Base-by-base conservation (phyloP, 2,113 vertebrate species). In the Micronisus gabar region DNA sequence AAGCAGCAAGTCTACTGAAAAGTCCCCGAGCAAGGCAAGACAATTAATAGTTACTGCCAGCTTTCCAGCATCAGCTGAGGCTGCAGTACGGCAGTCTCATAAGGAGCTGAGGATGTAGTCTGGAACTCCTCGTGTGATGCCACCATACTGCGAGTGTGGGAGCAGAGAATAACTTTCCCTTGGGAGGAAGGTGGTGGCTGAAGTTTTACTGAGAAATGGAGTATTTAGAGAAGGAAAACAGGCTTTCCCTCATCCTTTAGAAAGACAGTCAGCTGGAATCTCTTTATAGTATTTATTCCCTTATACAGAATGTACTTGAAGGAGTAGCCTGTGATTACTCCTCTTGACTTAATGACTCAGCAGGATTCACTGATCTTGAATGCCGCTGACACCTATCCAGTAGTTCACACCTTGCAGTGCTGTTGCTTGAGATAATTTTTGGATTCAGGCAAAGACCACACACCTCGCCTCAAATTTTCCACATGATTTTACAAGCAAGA, bases 21-120 rank as follows among this genome's bases (percentile, higher is more conserved):
- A 71, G 59, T 90, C 80, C 72, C 61, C 74, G 23, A 90, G 53
- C 65, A 73, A 90, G 26, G 63, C 73, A 91, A 87, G 59, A 66
- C 36, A 93, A 95, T 18, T 74, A 82, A 48, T 27, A 81, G 32
- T 38, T 86, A n/a, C 29, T 88, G 52, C 80, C 67, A 63, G 19
- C 43, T 82, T 78, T 58, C 43, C 50, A 80, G 22, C 30, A 20
- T 55, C 85, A 76, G 58, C 65, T 7, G 11, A 71, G 61, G 55
- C 2, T 3, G 67, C 86, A 82, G 71, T 18, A 45, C 76, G 8
- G 32, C 53, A 70, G 23, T 70, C 32, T 90, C 38, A 45, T 11
- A 19, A 3, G 5, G 70, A 91, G 30, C 10, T 9, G 67, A 27
- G 19, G 12, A 19, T 41, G n/a, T 10, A 38, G 45, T 75, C 70